Percentiles rank a stretch among this genome's conserved stretches.
Conservation (phyloP, 30 jellyfish, hydroid and myxozoan species). For the Chrysaora quinquecirrha region DNA sequence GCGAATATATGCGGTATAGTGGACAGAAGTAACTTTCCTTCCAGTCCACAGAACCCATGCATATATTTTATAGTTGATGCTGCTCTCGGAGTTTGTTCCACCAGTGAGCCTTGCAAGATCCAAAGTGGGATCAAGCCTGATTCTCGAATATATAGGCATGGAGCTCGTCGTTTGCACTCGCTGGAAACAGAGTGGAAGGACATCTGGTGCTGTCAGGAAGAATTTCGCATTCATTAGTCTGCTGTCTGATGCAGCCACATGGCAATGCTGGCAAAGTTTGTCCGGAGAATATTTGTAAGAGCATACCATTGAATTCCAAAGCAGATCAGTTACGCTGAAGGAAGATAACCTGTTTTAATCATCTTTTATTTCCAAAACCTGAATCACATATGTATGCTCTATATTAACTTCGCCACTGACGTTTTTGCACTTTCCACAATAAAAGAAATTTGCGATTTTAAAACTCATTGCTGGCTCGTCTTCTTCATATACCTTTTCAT, state of each 20-base stretch:
- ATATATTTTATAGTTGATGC: not conserved
- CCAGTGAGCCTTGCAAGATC: not conserved
- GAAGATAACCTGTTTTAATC: no score
- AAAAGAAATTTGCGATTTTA: not conserved
- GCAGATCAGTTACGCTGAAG: not conserved
- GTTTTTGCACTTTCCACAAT: not conserved
- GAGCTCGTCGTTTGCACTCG: not conserved
- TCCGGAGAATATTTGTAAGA: not conserved
- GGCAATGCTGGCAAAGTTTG: not conserved
- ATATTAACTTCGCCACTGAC: not conserved
- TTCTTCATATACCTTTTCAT: not conserved
- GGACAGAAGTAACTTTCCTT: not conserved
- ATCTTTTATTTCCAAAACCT: not conserved
- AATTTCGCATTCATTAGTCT: not conserved
- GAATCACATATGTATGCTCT: not conserved
- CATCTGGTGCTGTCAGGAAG: not conserved
- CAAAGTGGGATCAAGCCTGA: not conserved
- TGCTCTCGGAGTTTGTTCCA: not conserved
- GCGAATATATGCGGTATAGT: not conserved
- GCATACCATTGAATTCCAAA: not conserved
- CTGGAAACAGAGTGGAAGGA: not conserved
- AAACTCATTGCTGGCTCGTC: not conserved
- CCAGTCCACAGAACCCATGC: not conserved
- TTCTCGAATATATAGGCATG: not conserved
- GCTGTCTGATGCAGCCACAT: not conserved